Percentiles rank a stretch among this genome's conserved stretches.
Evolutionary conservation across 1,140 invertebrate genomes (phyloP).

Genomic region (Megathymus violae): DNA sequence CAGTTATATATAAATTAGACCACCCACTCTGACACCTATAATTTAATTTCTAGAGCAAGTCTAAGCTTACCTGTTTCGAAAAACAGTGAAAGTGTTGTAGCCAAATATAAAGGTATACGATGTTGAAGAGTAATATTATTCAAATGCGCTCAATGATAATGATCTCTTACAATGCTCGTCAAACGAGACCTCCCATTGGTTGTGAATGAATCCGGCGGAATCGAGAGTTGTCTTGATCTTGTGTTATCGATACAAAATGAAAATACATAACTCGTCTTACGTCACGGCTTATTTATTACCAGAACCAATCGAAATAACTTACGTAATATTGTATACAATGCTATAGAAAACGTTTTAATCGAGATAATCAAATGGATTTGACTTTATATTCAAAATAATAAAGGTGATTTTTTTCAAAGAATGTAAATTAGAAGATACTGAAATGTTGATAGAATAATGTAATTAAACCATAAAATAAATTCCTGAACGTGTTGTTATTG

Average conservation of each 20-base stretch:
- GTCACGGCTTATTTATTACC: constrained; percentile 70
- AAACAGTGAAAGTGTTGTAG: constrained; percentile 50
- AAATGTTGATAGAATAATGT: too few species aligned
- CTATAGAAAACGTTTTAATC: constrained; percentile 68
- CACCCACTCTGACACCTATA: too few species aligned
- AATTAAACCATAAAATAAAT: too few species aligned
- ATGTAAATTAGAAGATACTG: too few species aligned
- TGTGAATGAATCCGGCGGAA: constrained; percentile 47
- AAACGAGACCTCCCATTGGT: constrained; percentile 49
- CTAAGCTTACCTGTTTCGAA: constrained; percentile 8
- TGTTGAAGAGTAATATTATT: constrained; percentile 46
- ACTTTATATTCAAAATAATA: too few species aligned
- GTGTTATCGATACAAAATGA: constrained; percentile 47
- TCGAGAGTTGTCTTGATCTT: constrained; percentile 52
- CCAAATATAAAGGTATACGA: constrained; percentile 35
- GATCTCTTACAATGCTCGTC: constrained; percentile 45
- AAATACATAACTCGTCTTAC: constrained; percentile 47
- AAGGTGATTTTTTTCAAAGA: too few species aligned
- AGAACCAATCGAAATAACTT: constrained; percentile 73
- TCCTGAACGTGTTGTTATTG: too few species aligned
- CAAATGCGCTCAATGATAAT: constrained; percentile 52
- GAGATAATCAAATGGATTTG: too few species aligned
- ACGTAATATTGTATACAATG: constrained; percentile 58
- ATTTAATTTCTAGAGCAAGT: constrained; percentile 17
- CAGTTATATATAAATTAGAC: too few species aligned